A percentile compares a stretch with the other conserved stretches of the same genome.
These are phyloP conservation scores for Colletes gigas DNA, from an alignment of 1,140 invertebrate species.

Conservation along the genomic window DNA sequence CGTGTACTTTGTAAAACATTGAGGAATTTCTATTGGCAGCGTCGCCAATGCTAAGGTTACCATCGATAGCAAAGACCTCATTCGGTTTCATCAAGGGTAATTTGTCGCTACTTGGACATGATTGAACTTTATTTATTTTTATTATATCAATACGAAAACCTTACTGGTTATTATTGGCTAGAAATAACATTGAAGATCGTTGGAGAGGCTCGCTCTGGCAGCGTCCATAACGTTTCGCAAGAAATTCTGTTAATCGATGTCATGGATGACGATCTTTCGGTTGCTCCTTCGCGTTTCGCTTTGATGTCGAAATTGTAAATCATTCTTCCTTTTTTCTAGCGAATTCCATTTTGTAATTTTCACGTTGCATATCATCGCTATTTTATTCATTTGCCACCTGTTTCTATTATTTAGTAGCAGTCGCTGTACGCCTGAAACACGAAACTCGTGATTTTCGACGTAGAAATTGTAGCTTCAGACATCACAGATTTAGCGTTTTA, in stretches of 20 bases:
- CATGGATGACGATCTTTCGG: background rate
- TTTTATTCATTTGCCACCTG: too few species aligned
- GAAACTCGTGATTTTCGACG: too few species aligned
- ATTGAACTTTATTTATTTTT: background rate
- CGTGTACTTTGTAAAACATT: too few species aligned
- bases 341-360: background rate
- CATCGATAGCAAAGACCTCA: background rate
- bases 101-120: background rate
- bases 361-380: too few species aligned
- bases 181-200: background rate
- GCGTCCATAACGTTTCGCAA: constrained; percentile 9
- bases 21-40: too few species aligned
- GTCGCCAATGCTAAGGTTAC: background rate
- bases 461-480: too few species aligned
- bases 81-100: background rate
- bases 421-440: too few species aligned
- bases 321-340: background rate
- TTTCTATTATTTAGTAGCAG: background rate
- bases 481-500: too few species aligned
- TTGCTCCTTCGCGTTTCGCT: background rate
- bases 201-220: constrained; percentile 2
- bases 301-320: background rate
- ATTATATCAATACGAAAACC: background rate
- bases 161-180: background rate
- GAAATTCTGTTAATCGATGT: background rate